A percentile compares a stretch with the other conserved stretches of the same genome.
phyloP scores from a whole-genome alignment of 2,888 invertebrate genomes.

The Fragum sueziense region DNA sequence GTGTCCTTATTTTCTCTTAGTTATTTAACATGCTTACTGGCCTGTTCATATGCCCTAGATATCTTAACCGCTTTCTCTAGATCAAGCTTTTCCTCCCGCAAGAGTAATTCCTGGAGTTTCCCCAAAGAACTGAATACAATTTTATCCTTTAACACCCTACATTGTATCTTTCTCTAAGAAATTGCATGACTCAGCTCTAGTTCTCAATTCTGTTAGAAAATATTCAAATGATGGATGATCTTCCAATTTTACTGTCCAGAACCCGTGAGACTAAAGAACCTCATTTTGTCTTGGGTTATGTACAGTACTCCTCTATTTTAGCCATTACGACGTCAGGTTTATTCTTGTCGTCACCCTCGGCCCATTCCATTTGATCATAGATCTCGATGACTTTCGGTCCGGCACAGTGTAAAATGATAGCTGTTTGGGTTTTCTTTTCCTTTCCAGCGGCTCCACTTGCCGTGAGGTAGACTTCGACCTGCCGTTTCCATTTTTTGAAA shows the following conservation, averaged over 20 bases:
- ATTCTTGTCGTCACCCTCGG: slow-evolving; percentile 23
- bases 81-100: slow-evolving; percentile 43
- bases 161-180: slow-evolving; percentile 49
- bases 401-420: slow-evolving; percentile 31
- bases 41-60: slow-evolving; percentile 50
- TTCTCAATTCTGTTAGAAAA: slow-evolving; percentile 53
- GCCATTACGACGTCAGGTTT: slow-evolving; percentile 35
- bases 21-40: slow-evolving; percentile 32
- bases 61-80: slow-evolving; percentile 33
- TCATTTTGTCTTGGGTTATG: slow-evolving; percentile 40
- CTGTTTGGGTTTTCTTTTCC: slow-evolving; percentile 9
- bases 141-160: slow-evolving; percentile 56
- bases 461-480: slow-evolving; percentile 33
- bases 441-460: slow-evolving; percentile 24
- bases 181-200: slow-evolving; percentile 47
- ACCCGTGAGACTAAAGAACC: slow-evolving; percentile 54
- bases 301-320: slow-evolving; percentile 50
- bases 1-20: neutral
- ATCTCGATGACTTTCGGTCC: slow-evolving; percentile 30
- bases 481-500: slow-evolving; percentile 43
- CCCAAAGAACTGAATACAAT: slow-evolving; percentile 43
- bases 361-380: slow-evolving; percentile 43
- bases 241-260: slow-evolving; percentile 43
- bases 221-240: slow-evolving; percentile 45
- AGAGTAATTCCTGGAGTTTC: slow-evolving; percentile 43